These are phyloP conservation scores for Bursaphelenchus okinawaensis DNA, from an alignment of 2,888 invertebrate genomes.

Conservation along the genomic window DNA sequence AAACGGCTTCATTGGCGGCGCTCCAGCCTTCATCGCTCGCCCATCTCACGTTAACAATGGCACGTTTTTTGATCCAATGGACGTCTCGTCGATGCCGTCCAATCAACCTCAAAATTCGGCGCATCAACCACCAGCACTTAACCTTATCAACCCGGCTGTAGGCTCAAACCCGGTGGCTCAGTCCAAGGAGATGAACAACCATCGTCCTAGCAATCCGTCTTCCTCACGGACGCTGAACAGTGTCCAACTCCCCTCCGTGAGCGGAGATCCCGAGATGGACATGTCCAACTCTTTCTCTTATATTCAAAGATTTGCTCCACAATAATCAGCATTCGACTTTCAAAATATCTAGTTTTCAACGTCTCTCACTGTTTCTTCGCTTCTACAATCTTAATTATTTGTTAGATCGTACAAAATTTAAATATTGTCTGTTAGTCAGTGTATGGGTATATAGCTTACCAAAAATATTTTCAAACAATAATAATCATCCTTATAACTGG, in stretches of 20 bases:
- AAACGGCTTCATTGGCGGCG: neutral
- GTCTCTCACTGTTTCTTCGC: too few species aligned
- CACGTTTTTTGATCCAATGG: neutral
- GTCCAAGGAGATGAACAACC: neutral
- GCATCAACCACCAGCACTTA: neutral
- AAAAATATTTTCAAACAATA: neutral
- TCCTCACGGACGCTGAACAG: neutral
- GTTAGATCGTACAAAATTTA: neutral
- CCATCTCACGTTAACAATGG: neutral
- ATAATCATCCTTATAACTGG: too few species aligned
- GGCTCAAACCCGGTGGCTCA: neutral
- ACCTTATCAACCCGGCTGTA: neutral
- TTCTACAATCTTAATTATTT: neutral
- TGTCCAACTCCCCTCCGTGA: neutral
- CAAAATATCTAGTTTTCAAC: too few species aligned
- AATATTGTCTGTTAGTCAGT: neutral
- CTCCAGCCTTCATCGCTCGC: neutral
- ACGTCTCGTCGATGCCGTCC: slow-evolving; percentile 2
- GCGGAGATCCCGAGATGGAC: neutral
- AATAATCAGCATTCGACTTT: neutral
- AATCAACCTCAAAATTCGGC: neutral
- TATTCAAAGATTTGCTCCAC: neutral
- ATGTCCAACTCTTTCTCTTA: neutral
- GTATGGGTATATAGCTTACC: neutral
- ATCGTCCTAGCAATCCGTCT: neutral